phyloP scores from a whole-genome alignment of 2,113 vertebrate genomes.

The Fulica atra region DNA sequence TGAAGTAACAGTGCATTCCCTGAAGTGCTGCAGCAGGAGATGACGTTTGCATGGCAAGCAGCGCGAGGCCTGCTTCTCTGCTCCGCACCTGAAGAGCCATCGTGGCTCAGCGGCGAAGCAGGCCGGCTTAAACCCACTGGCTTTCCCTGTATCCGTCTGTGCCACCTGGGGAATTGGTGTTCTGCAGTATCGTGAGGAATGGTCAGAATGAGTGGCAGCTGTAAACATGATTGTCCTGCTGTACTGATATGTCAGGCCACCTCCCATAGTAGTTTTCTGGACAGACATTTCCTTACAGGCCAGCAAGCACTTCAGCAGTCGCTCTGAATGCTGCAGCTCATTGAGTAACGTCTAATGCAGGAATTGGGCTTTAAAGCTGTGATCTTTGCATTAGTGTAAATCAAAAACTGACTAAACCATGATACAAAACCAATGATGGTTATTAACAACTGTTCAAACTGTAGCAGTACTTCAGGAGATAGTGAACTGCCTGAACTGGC shows the following conservation, averaged over 20 bases:
- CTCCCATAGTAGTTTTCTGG: too few relatives aligned
- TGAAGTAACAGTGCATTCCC: not conserved
- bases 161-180: not conserved
- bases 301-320: not conserved
- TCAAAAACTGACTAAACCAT: not conserved
- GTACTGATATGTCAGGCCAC: not conserved
- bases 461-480: not conserved
- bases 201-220: not conserved
- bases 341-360: too few relatives aligned
- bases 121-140: accelerated
- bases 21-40: not conserved
- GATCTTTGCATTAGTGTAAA: not conserved
- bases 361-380: accelerated
- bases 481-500: not conserved
- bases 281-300: not conserved
- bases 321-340: not conserved
- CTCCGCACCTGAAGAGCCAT: not conserved
- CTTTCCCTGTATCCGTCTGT: not conserved
- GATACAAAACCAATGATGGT: not conserved
- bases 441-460: not conserved
- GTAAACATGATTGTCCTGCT: not conserved
- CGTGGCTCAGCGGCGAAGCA: not conserved
- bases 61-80: not conserved
- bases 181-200: not conserved
- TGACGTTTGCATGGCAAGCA: not conserved